These are phyloP conservation scores for Panzeria rudis DNA, from an alignment of 2,888 invertebrate species.

Conservation along the genomic window DNA sequence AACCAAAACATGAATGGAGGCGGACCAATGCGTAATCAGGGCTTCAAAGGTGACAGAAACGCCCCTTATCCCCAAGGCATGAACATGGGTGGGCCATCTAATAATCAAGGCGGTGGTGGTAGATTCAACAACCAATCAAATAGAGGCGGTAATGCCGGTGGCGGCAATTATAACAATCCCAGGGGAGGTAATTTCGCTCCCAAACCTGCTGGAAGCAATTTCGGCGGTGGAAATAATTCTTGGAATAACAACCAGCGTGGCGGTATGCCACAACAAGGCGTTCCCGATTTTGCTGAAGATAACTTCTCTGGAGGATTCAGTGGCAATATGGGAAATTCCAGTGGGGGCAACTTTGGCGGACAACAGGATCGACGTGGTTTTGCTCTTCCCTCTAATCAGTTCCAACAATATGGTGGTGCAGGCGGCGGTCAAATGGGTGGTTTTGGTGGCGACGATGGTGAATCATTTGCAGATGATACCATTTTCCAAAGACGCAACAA, in stretches of 20 bases:
- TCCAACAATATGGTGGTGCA: constrained; percentile 73
- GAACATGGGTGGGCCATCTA: constrained; percentile 68
- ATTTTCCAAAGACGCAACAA: constrained; percentile 84
- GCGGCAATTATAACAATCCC: constrained; percentile 56
- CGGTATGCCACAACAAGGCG: constrained; percentile 59
- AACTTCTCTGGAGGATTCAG: constrained; percentile 72
- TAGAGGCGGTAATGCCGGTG: constrained; percentile 58
- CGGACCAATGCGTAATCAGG: constrained; percentile 78
- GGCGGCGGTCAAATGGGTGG: constrained; percentile 79
- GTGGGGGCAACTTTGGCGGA: constrained; percentile 71
- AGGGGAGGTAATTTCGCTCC: constrained; percentile 55
- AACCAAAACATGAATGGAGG: constrained; percentile 75
- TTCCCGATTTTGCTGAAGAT: constrained; percentile 77
- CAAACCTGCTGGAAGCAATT: constrained; percentile 47
- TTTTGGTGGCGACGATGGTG: constrained; percentile 75
- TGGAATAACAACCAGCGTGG: constrained; percentile 68
- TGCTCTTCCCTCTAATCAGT: constrained; percentile 77
- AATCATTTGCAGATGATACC: constrained; percentile 74
- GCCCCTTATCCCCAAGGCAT: constrained; percentile 76
- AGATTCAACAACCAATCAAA: constrained; percentile 58
- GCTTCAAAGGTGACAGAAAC: constrained; percentile 77
- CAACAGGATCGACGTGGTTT: constrained; percentile 82
- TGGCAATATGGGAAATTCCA: constrained; percentile 72
- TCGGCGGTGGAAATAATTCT: constrained; percentile 56
- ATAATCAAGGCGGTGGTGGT: constrained; percentile 56